Evolutionary conservation across 2,888 invertebrate genomes (phyloP), one percentile per base, ranked within the genome.

Genomic region (Ormyrus labotus): DNA sequence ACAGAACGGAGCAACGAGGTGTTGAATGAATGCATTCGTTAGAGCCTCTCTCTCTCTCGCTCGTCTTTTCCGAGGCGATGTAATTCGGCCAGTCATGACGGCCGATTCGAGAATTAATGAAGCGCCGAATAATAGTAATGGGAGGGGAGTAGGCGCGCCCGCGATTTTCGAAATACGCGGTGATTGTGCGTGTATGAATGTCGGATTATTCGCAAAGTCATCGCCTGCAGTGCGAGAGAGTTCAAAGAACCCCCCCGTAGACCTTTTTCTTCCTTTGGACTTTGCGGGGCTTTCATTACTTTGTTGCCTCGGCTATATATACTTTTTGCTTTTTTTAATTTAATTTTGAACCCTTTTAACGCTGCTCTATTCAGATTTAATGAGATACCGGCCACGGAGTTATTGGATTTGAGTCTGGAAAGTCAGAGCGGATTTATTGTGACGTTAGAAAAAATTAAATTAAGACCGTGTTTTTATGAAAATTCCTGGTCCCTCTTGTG

Each of bases 91-190:
- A 73, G 75, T 75, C 75, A 78, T 61, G 78, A 47, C 48, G 61
- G 50, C 19, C 19, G 57, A 53, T 69, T 45, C 69, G 19, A 71
- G 73, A 72, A 81, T 81, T 81, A 78, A 81, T 78, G 78, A 78
- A 71, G 63, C 78, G 13, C 57, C 81, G 57, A 70, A 81, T 81
- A 70, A 73, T 73, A 73, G 68, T 57, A 69, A 19, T 45, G 45
- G n/a, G 9, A 53, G 13, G 47, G 47, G 34, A 47, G 57, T 63
- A 68, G 68, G 55, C 11, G 47, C 47, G n/a, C 10, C 8, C 61
- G 72, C 65, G 71, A 71, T 80, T 76, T 75, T 67, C 67, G 19
- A 61, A 60, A 70, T 70, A 34, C 55, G 19, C 57, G 77, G 19
- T 34, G n/a, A 9, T 34, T 9, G n/a, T 53, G 65, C 13, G 48